Evolutionary conservation across 2,888 invertebrate genomes (phyloP), one percentile per base, ranked within the genome.

Genomic region (Erynnis tages): DNA sequence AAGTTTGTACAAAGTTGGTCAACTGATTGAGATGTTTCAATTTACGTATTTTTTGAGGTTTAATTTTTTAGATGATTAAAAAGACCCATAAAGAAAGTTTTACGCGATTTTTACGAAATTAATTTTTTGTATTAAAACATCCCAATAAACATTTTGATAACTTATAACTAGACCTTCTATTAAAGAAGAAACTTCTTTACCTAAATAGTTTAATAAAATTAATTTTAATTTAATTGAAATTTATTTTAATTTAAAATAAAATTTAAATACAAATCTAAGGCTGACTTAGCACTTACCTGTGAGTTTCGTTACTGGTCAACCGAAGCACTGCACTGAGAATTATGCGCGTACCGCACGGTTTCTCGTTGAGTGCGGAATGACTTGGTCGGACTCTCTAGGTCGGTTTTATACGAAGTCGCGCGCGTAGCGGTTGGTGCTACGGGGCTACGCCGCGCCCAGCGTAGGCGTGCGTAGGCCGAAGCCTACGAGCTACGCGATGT

Each of bases 381-480:
- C 63, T 61, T 63, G 61, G 58, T 60, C 62, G 59, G 62, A 59
- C 62, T 59, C 61, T 54, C 58, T 60, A 54, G 57, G 58, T 63
- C 61, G 67, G 66, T 79, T 84, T 71, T 84, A 84, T 84, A 82
- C 65, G 63, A 60, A 44, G 54, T 55, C 46, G 56, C 54, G 60
- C 65, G 65, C 70, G 70, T 73, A 76, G 71, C 71, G 79, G 76
- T 73, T 79, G 82, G 79, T 73, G 71, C 76, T 77, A 76, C 73
- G 63, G 35, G 16, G 59, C 60, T 63, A 70, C 69, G 77, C 77
- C 77, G 74, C 80, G 82, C 85, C 81, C 82, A 52, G 63, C 82
- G 87, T 87, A 80, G 88, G 87, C 87, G 86, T 82, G 80, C 82
- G 84, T 83, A 81, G 84, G 81, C 72, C 50, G 43, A 56, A 37